phyloP scores from a whole-genome alignment of 2,888 invertebrate genomes.

The Lymantria dispar region DNA sequence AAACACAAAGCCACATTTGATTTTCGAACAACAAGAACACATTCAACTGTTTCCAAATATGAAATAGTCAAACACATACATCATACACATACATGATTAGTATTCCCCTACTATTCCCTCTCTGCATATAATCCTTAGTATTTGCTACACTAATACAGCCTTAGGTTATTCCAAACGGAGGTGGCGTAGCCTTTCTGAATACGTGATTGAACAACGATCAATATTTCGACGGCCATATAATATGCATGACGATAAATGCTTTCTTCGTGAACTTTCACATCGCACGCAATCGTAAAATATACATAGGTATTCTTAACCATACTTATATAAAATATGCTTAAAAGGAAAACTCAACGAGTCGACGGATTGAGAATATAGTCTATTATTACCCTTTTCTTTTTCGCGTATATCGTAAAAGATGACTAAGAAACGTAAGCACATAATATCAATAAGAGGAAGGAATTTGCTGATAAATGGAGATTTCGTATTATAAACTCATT shows the following conservation, averaged over 20 bases:
- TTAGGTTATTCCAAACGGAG: constrained; percentile 46
- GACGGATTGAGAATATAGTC: too few species aligned
- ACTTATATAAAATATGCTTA: too few species aligned
- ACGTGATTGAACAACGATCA: constrained; percentile 23
- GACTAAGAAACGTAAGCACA: too few species aligned
- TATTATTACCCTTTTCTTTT: too few species aligned
- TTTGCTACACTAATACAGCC: constrained; percentile 38
- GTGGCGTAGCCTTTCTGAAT: constrained; percentile 19
- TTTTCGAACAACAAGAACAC: too few species aligned
- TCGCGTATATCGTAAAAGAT: too few species aligned
- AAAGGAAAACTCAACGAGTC: too few species aligned
- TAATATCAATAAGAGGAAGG: too few species aligned
- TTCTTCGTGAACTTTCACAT: constrained; percentile 22
- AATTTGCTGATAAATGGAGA: too few species aligned
- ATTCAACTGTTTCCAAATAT: not conserved
- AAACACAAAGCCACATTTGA: too few species aligned
- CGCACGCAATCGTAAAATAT: constrained; percentile 17
- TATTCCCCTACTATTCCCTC: constrained; percentile 36
- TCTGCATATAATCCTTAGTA: constrained; percentile 43
- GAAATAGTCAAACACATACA: constrained; percentile 6
- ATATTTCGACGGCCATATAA: constrained; percentile 13
- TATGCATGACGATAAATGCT: constrained; percentile 22
- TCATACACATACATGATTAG: constrained; percentile 29
- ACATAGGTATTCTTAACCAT: not conserved
- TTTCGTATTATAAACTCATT: too few species aligned